Evolutionary conservation across 2,888 invertebrate species (phyloP), one percentile per base, ranked within the genome.

Genomic region (Lasius fuliginosus): DNA sequence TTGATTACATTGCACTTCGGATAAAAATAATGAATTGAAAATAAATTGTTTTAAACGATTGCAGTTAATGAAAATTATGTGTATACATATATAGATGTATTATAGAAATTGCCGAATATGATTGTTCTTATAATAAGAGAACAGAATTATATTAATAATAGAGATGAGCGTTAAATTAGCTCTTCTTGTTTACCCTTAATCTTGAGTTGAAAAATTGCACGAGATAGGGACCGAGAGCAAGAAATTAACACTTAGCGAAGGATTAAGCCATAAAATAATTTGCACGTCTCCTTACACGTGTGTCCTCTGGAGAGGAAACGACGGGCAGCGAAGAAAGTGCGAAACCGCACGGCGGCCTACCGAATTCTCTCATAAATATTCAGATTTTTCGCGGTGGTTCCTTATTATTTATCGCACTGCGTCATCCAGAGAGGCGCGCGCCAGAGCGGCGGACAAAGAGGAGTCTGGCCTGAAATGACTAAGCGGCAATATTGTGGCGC

Each of bases 401-500:
- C 77, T 83, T 23, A 42, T 82, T 91, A 86, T 91, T 90, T 90
- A 88, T 90, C 77, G 71, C 82, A 73, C 79, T 53, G n/a, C 49
- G 81, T 56, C 69, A 79, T 68, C 33, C 49, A 53, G 49, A 53
- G 69, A 46, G 76, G 8, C 30, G 68, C 56, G n/a, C 46, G 60
- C 53, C 49, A 65, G 68, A 40, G 33, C 60, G 23, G 73, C 68
- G 86, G 87, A 87, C 91, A 90, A 90, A 88, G 90, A 84, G 82
- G 65, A 87, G 79, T 58, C 64, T 81, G 58, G 82, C 27, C 33
- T 30, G 84, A 86, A 88, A 91, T 91, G 90, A 90, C 88, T 91
- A 90, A 91, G 90, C 88, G 86, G 87, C 85, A 91, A 91, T 91
- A 90, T 91, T 85, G 91, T 86, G 89, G 89, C 90, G 91, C 87